Base-by-base conservation (phyloP, 2,797 vertebrate species). In the Harpagifer antarcticus region DNA sequence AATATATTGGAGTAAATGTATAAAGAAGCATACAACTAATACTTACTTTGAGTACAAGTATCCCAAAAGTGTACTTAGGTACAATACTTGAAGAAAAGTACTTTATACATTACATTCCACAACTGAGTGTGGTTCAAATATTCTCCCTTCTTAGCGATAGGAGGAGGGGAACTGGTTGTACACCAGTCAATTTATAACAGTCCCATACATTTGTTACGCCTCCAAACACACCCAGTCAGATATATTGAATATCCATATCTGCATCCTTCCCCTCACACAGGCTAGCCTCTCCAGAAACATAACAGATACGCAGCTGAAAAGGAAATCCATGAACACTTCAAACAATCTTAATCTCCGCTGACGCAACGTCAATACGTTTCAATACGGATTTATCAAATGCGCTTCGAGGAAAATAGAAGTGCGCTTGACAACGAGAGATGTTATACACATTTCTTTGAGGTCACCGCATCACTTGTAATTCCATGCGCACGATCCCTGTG, bases 291-390 rank as follows among this genome's bases (percentile, higher is more conserved):
- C 82, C 79, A 87, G 83, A 86, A 92, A 85, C 82, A 87, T 86
- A 87, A 88, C 70, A 37, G 84, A 91, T 89, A 85, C 63, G 74
- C 79, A 44, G 68, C 67, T n/a, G 68, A 90, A 92, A 86, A 80
- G 89, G 72, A 93, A 92, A 94, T 94, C 92, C 42, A 92, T 93
- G 89, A 68, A 45, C 89, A 91, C 89, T 92, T 94, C 90, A 93
- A 92, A 94, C 85, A 87, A 87, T 90, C 89, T 92, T 93, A 92
- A 94, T 93, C 92, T 92, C 76, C 6, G 20, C 68, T 81, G 90
- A 88, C 86, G 59, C 52, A 64, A 79, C 37, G 43, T 93, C 91
- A 61, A 93, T 94, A 88, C 52, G 57, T 84, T 89, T 92, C 90
- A 78, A 91, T 91, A 89, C 67, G 62, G 78, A 93, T 93, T 93